Evolutionary conservation across 2,113 vertebrate genomes (phyloP), one percentile per base, ranked within the genome.

Genomic region (Apodemus speciosus): DNA sequence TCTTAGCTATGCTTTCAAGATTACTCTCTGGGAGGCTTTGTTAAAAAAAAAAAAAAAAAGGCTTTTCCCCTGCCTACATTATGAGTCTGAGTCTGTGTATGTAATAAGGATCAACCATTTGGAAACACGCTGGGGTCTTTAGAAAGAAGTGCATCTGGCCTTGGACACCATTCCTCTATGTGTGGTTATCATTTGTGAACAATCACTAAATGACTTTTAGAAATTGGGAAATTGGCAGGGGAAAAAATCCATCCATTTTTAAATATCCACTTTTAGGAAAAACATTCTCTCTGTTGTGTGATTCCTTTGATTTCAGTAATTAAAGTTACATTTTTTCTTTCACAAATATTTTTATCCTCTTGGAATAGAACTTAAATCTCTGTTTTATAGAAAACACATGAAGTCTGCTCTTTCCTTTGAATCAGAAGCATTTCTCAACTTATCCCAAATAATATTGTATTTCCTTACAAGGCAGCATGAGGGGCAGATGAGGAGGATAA

Each of bases 241-340:
- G 76, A 89, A 56, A 90, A 66, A 49, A 83, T 38, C 72, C 56
- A 40, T 84, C 14, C 9, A 32, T 64, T 96, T 93, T 64, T 27
- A 92, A 96, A 94, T 91, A 84, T 62, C 73, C 25, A 89, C 64
- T 91, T 96, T 91, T 71, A 80, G 73, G 56, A 88, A 91, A 95
- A 97, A 83, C 75, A 84, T 88, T 92, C 25, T 79, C 94, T 90
- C 83, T 94, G 32, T 2, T 94, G 11, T 92, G 46, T 60, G 80
- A 96, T 95, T 98, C 95, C 68, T 92, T 90, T 94, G 96, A 85
- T 95, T 98, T 97, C 94, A 96, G 90, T 97, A 97, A 98, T 96
- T 97, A 96, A 92, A 96, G 95, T 95, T 96, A 94, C 64, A 95
- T 88, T 95, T 97, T 97, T 46, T 96, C 73, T 71, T 90, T 96